A percentile compares a stretch with the other conserved stretches of the same genome.
Evolutionary conservation across 2,888 invertebrate genomes (phyloP).

Genomic region (Phania funesta): DNA sequence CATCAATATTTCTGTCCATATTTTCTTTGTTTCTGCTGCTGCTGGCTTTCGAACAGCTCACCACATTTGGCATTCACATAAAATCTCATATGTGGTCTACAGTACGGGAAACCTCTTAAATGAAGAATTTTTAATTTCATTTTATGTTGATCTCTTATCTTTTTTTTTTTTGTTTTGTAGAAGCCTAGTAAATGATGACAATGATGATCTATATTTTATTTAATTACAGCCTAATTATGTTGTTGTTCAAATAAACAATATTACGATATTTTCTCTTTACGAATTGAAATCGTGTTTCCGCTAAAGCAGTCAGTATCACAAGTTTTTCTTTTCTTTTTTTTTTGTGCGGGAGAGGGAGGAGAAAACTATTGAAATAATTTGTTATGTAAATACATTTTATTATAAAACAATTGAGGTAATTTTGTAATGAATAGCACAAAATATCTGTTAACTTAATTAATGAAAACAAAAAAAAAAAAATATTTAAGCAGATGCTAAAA

Average conservation of each 20-base stretch:
- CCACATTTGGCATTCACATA: conserved; percentile 39
- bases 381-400: not conserved
- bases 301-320: no score
- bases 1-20: conserved; percentile 28
- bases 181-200: conserved; percentile 51
- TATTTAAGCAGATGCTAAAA: no score
- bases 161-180: conserved; percentile 1
- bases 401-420: not conserved
- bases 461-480: no score
- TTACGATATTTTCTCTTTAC: not conserved
- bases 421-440: no score
- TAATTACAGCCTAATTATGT: conserved; percentile 60
- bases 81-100: conserved; percentile 27
- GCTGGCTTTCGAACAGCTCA: conserved; percentile 27
- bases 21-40: conserved; percentile 44
- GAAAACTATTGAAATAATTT: no score
- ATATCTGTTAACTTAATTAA: no score
- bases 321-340: no score
- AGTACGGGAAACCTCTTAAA: conserved; percentile 55
- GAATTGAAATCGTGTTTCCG: conserved; percentile 21
- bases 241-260: conserved; percentile 40
- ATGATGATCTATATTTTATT: conserved; percentile 50
- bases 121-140: conserved; percentile 52
- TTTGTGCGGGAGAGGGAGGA: no score
- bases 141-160: conserved; percentile 48